Percentiles rank a stretch among this genome's conserved stretches.
Conservation (phyloP, 64 coral and sea anemone genomes). For the Orbicella faveolata region DNA sequence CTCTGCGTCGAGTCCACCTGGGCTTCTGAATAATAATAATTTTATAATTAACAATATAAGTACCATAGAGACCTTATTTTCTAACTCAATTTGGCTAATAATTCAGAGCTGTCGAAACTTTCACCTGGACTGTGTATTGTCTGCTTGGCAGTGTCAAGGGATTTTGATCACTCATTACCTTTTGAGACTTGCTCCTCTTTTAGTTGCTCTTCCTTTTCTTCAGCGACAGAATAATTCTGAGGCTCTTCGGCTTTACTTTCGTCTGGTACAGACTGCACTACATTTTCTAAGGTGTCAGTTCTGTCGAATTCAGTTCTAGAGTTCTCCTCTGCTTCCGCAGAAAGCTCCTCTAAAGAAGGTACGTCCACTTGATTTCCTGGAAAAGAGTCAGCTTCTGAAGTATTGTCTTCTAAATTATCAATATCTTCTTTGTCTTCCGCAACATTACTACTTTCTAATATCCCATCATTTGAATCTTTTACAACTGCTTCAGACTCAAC, state of each 20-base stretch:
- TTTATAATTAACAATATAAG: no score
- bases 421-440: not conserved
- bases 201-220: not conserved
- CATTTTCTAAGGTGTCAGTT: conserved; percentile 13
- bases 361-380: conserved; percentile 15
- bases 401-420: conserved; percentile 6
- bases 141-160: no score
- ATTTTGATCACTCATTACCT: not conserved
- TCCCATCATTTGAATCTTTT: not conserved
- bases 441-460: conserved; percentile 3
- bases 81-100: no score
- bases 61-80: not conserved
- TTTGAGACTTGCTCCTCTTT: not conserved
- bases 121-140: no score
- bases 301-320: conserved; percentile 25
- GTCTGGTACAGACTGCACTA: not conserved
- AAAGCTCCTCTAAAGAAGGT: conserved; percentile 32
- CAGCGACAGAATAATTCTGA: not conserved
- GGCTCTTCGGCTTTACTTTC: not conserved
- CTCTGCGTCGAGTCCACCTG: not conserved
- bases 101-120: no score
- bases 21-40: not conserved
- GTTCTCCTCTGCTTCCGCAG: conserved; percentile 1
- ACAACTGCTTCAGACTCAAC: not conserved
- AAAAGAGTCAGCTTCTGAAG: not conserved